These are phyloP conservation scores for Dasyprocta punctata DNA, from an alignment of 2,113 vertebrate genomes.

Conservation along the genomic window DNA sequence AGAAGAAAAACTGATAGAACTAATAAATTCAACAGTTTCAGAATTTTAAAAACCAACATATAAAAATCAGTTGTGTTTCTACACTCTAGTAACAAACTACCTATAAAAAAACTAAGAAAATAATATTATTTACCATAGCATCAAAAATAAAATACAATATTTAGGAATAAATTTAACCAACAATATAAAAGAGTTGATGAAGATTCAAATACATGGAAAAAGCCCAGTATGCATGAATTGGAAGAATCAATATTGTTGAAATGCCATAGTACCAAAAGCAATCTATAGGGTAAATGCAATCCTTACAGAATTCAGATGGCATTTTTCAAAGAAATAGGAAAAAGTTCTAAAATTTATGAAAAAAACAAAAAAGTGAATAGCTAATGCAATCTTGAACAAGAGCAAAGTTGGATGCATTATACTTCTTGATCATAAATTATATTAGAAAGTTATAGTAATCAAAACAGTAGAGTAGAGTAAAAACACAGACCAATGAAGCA, in stretches of 20 bases:
- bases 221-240: neutral
- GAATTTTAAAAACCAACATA: neutral
- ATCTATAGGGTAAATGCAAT: neutral
- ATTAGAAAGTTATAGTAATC: neutral
- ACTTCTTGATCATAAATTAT: neutral
- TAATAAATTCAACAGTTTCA: neutral
- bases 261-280: neutral
- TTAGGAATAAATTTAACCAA: neutral
- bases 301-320: neutral
- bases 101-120: neutral
- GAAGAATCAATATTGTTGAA: neutral
- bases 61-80: neutral
- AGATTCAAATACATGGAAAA: neutral
- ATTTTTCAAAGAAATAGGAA: neutral
- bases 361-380: neutral
- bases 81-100: neutral
- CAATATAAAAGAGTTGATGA: neutral
- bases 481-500: neutral
- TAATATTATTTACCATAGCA: neutral
- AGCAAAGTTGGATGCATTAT: neutral
- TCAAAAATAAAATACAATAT: neutral
- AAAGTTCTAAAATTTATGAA: neutral
- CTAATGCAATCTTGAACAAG: neutral
- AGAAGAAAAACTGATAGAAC: neutral
- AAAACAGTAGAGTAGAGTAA: neutral